phyloP scores from a whole-genome alignment of 2,797 vertebrate genomes.

The Staurois parvus region DNA sequence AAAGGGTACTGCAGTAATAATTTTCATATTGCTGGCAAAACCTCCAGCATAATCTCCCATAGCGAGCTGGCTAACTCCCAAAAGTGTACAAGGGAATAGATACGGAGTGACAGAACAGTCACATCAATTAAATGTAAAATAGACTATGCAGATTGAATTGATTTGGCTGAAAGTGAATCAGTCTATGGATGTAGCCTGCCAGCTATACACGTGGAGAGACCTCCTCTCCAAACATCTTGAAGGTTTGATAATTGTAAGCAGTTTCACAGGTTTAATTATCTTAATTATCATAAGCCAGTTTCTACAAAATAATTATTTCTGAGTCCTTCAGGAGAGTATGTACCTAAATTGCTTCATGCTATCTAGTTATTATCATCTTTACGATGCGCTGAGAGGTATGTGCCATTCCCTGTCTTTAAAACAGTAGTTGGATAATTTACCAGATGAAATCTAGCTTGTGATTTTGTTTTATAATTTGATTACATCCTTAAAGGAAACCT shows the following conservation, averaged over 20 bases:
- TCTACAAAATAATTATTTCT: slow-evolving; percentile 47
- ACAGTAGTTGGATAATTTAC: neutral
- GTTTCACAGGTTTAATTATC: slow-evolving; percentile 40
- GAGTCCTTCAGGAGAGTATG: slow-evolving; percentile 20
- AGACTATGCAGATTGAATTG: slow-evolving; percentile 31
- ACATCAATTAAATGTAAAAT: slow-evolving; percentile 36
- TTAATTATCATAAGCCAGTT: slow-evolving; percentile 46
- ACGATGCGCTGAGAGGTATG: neutral
- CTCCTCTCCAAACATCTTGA: slow-evolving; percentile 18
- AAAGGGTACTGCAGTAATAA: slow-evolving; percentile 25
- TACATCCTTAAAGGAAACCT: no score
- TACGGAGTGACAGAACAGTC: slow-evolving; percentile 10
- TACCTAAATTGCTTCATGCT: slow-evolving; percentile 31
- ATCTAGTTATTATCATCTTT: slow-evolving; percentile 12
- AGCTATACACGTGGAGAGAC: slow-evolving; percentile 1
- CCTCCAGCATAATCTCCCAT: slow-evolving; percentile 15
- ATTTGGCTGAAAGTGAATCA: slow-evolving; percentile 21
- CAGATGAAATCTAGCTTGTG: no score
- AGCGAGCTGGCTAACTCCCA: slow-evolving; percentile 13
- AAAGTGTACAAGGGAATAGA: slow-evolving; percentile 15
- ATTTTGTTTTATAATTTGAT: no score
- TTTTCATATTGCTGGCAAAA: slow-evolving; percentile 38
- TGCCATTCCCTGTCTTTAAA: slow-evolving; percentile 23
- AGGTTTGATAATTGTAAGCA: slow-evolving; percentile 37
- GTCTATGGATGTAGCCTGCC: neutral